A percentile compares a stretch with the other conserved stretches of the same genome.
phyloP scores from a whole-genome alignment of 2,888 invertebrate species.

The Lissonota sp. region DNA sequence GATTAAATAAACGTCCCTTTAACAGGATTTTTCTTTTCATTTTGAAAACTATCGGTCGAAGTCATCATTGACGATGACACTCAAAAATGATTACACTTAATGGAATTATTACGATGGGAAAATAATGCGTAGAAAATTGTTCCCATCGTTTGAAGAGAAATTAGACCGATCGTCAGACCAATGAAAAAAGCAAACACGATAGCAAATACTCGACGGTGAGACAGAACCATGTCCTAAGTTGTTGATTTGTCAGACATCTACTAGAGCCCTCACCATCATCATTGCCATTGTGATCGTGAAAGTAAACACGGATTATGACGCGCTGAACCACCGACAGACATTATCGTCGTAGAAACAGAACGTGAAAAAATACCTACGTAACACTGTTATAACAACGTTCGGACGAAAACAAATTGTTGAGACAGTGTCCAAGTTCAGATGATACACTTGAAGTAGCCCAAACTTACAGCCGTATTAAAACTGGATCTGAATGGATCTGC shows the following conservation, averaged over 20 bases:
- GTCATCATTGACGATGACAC: no score
- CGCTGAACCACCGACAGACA: neutral
- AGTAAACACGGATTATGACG: constrained; percentile 29
- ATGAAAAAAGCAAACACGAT: constrained; percentile 35
- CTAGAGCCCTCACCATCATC: constrained; percentile 4
- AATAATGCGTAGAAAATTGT: constrained; percentile 5
- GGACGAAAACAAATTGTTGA: constrained; percentile 7
- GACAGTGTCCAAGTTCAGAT: no score
- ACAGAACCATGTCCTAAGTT: constrained; percentile 3
- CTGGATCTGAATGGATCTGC: no score
- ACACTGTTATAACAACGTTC: constrained; percentile 11
- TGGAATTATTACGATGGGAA: neutral
- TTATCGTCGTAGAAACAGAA: constrained; percentile 11
- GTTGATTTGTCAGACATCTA: neutral
- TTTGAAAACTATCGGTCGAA: no score
- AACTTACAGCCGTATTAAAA: no score
- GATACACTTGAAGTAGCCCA: no score
- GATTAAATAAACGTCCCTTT: no score
- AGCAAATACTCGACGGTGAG: neutral
- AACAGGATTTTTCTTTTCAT: no score
- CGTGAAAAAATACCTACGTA: constrained; percentile 7
- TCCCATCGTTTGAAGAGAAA: neutral
- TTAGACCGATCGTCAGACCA: constrained; percentile 15
- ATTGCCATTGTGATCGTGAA: constrained; percentile 3
- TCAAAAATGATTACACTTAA: no score